Conservation (phyloP, 30 jellyfish, hydroid and myxozoan genomes). For the Hydra vulgaris region DNA sequence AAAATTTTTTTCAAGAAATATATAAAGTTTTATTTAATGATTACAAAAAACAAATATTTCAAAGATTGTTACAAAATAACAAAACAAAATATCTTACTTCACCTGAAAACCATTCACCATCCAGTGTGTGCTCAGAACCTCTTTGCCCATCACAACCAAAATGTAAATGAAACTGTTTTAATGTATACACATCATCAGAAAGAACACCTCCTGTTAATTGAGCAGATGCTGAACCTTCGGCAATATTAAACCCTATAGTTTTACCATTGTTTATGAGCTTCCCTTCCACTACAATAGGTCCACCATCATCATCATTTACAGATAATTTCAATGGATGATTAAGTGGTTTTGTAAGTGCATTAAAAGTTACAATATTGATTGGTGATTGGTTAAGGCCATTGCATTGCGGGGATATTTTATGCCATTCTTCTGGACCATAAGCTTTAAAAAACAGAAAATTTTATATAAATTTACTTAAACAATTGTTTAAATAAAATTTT, state of each 20-base stretch:
- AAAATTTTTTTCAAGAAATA: too few relatives aligned
- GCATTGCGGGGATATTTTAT: conserved; percentile 46
- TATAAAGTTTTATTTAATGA: too few relatives aligned
- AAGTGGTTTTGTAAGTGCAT: conserved; percentile 19
- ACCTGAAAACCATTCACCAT: conserved; percentile 85
- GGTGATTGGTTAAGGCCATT: conserved; percentile 76
- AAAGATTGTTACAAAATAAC: too few relatives aligned
- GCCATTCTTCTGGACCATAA: conserved; percentile 90
- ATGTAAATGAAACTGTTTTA: conserved; percentile 89
- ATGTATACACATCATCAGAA: conserved; percentile 28
- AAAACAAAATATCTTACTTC: too few relatives aligned
- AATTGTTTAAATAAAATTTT: too few relatives aligned
- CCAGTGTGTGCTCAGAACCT: conserved; percentile 94
- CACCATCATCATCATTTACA: conserved; percentile 19
- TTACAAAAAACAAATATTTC: too few relatives aligned
- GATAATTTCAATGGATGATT: conserved; percentile 19
- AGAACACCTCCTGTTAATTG: conserved; percentile 48
- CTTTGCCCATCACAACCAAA: conserved; percentile 76
- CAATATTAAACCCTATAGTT: conserved; percentile 68
- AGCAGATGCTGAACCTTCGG: conserved; percentile 18
- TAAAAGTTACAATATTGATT: conserved; percentile 37
- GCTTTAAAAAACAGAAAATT: conserved; percentile 37
- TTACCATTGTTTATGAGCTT: conserved; percentile 78
- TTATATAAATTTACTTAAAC: not conserved
- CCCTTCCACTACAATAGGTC: conserved; percentile 44